Base-by-base conservation (phyloP, 2,888 invertebrate species). In the Chrysodeixis includens region DNA sequence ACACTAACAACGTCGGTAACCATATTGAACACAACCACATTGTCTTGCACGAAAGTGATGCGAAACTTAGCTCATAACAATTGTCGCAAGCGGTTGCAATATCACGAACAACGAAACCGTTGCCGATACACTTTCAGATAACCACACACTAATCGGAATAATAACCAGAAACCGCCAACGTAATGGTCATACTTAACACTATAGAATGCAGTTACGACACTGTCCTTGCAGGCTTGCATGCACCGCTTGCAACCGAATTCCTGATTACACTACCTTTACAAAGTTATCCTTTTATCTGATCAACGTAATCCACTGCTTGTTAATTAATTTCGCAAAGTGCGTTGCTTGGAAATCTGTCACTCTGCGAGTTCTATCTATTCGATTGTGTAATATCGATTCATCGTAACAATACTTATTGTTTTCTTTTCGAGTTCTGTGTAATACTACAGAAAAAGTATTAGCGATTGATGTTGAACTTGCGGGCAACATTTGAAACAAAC, bases 111-210 rank as follows among this genome's bases (percentile, higher is more conserved):
- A 65, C 66, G 62, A 77, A 66, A 73, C 51, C 51, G 62, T 63
- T 22, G 18, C 54, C 56, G 77, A 70, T 81, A 79, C 56, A 68
- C 66, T 69, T 71, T 67, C 68, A 72, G 79, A 79, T 81, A 79
- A 81, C 69, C 67, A 58, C 71, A 72, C 55, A 63, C 60, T 81
- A 71, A 79, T 79, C 80, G 62, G 49, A 67, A 76, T 79, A 81
- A 79, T 71, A 63, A 74, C 64, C 58, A 65, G 67, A 69, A 69
- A 72, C 66, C 52, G 64, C 63, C 16, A 44, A 18, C 54, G 20
- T 76, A 69, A 76, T 71, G 0, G 56, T 40, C 20, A 56, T 62
- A 75, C 63, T 75, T 65, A 68, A 64, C 68, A 66, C 65, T 68
- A 54, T 67, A 62, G 56, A 56, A 66, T 65, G 67, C 59, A 63